Evolutionary conservation across 2,113 vertebrate species (phyloP).

Genomic region (Rattus rattus): DNA sequence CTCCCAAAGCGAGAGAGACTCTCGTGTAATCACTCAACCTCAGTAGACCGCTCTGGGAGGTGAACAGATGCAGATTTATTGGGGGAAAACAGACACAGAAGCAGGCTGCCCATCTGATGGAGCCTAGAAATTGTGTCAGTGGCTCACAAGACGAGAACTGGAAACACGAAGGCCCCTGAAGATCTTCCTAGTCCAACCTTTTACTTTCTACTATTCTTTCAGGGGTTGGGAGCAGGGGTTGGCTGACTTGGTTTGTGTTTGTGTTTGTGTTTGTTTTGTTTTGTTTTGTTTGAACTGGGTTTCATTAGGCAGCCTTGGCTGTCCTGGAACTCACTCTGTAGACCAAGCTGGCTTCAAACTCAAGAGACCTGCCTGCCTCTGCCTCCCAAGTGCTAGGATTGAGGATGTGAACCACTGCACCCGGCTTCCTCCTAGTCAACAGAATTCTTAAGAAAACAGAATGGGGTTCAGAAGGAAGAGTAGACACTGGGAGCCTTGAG

Average conservation of each 20-base stretch:
- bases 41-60: neutral
- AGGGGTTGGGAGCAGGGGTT: no score
- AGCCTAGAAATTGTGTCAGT: slow-evolving; percentile 12
- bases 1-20: neutral
- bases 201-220: neutral
- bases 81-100: neutral
- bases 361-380: neutral
- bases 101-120: neutral
- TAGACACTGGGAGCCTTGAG: neutral
- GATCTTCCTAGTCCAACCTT: neutral
- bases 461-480: neutral
- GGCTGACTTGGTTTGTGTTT: neutral
- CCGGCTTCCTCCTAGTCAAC: neutral
- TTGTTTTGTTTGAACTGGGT: neutral
- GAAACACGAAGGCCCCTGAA: neutral
- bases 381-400: neutral
- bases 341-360: neutral
- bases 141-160: neutral
- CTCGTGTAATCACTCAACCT: neutral
- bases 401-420: neutral
- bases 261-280: neutral
- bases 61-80: neutral
- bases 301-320: neutral
- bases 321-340: neutral
- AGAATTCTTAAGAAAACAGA: slow-evolving; percentile 3